Conservation (phyloP, 2,113 vertebrate species). For the Colinus virginianus region DNA sequence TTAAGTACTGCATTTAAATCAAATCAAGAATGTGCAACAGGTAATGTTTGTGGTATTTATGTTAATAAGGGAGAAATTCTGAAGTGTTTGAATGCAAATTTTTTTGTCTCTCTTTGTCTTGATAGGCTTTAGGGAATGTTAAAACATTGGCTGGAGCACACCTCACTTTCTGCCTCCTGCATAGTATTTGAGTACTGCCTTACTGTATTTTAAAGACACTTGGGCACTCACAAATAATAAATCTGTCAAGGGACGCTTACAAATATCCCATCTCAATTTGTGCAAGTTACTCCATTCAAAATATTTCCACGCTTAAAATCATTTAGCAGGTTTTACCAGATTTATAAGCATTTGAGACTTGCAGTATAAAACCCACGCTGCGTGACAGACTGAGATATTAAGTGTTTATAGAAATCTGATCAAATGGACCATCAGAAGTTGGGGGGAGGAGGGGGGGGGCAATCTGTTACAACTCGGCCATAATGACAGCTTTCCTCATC, state of each 20-base stretch:
- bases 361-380: conserved; percentile 20
- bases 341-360: conserved; percentile 22
- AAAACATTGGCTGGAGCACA: background rate
- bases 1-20: conserved; percentile 73
- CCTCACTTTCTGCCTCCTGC: background rate
- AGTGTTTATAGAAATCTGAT: conserved; percentile 51
- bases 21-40: conserved; percentile 68
- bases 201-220: background rate
- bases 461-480: conserved; percentile 28
- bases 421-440: conserved; percentile 6
- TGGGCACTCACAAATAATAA: background rate
- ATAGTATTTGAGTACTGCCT: background rate
- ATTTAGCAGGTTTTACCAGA: background rate
- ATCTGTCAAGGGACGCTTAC: background rate
- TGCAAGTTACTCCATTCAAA: background rate
- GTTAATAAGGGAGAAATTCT: conserved; percentile 69
- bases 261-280: conserved; percentile 22
- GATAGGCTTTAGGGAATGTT: background rate
- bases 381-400: conserved; percentile 40
- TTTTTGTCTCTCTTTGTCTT: conserved; percentile 60
- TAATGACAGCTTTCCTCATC: conserved; percentile 75
- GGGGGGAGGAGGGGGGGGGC: background rate
- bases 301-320: conserved; percentile 20
- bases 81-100: conserved; percentile 59
- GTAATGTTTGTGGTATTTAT: conserved; percentile 69